Evolutionary conservation across 2,113 vertebrate species (phyloP).

Genomic region (Trogon surrucura): DNA sequence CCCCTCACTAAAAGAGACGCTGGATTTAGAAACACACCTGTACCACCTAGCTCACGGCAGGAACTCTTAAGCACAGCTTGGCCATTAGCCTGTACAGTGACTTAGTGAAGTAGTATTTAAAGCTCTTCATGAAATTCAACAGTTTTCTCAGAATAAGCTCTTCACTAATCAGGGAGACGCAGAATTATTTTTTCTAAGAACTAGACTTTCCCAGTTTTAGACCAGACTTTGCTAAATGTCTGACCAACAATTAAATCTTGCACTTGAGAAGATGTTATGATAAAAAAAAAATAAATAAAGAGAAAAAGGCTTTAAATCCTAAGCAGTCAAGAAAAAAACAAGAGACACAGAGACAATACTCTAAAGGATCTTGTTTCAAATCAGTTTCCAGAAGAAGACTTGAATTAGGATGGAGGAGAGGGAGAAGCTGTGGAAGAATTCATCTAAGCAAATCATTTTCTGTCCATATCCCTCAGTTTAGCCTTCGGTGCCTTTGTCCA

Average conservation of each 20-base stretch:
- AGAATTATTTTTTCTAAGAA: slow-evolving; percentile 11
- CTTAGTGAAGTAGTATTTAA: neutral
- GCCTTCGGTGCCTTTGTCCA: neutral
- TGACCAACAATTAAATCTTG: neutral
- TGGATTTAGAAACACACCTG: neutral
- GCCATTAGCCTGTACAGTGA: neutral
- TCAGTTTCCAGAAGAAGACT: neutral
- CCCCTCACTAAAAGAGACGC: neutral
- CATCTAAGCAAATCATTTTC: neutral
- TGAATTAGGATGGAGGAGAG: neutral
- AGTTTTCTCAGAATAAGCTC: slow-evolving; percentile 16
- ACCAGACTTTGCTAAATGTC: neutral
- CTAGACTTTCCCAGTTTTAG: neutral
- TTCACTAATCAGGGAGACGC: neutral
- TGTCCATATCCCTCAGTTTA: neutral
- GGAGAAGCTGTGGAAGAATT: neutral
- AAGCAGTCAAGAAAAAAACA: neutral
- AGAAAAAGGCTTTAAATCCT: neutral
- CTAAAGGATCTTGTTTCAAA: neutral
- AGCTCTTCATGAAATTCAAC: neutral
- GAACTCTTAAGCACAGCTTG: neutral
- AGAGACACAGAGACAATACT: neutral
- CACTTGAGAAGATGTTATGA: neutral
- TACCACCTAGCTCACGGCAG: neutral
- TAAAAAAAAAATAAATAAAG: neutral